Conservation (phyloP, 2,888 invertebrate genomes). For the Blastobasis adustella region DNA sequence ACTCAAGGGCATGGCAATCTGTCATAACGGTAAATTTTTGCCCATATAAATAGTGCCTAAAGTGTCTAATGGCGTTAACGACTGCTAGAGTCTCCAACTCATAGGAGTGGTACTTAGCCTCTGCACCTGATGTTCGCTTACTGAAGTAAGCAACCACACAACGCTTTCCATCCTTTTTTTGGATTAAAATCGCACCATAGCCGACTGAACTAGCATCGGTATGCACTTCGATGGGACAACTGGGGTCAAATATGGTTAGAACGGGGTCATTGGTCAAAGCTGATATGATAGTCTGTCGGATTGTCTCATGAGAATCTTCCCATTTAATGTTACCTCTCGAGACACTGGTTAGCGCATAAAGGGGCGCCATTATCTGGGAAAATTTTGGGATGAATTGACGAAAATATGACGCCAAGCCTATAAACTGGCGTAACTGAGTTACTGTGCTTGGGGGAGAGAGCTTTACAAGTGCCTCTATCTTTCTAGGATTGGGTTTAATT, state of each 20-base stretch:
- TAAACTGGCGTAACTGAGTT: slow-evolving; percentile 10
- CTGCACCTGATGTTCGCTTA: slow-evolving; percentile 12
- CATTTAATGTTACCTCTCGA: neutral
- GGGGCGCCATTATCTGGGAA: slow-evolving; percentile 1
- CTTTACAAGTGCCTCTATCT: slow-evolving; percentile 6
- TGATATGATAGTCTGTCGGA: slow-evolving; percentile 12
- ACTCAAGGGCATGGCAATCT: slow-evolving; percentile 18
- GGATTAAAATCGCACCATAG: slow-evolving; percentile 18
- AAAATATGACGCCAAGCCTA: slow-evolving; percentile 12
- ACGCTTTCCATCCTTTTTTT: slow-evolving; percentile 3
- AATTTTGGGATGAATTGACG: slow-evolving; percentile 10
- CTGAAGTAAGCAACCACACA: slow-evolving; percentile 14
- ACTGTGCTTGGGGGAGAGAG: slow-evolving; percentile 1
- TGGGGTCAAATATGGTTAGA: slow-evolving; percentile 15
- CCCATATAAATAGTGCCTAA: slow-evolving; percentile 17
- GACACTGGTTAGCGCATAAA: neutral
- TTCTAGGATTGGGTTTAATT: slow-evolving; percentile 7
- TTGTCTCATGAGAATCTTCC: slow-evolving; percentile 6
- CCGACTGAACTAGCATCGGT: slow-evolving; percentile 18
- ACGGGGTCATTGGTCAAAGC: slow-evolving; percentile 14
- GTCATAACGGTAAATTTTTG: slow-evolving; percentile 16
- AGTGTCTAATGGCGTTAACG: slow-evolving; percentile 17
- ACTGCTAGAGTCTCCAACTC: slow-evolving; percentile 21
- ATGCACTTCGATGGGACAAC: slow-evolving; percentile 13
- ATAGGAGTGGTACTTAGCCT: slow-evolving; percentile 16